These are phyloP conservation scores for Sesia apiformis DNA, from an alignment of 2,888 invertebrate genomes.

Conservation along the genomic window DNA sequence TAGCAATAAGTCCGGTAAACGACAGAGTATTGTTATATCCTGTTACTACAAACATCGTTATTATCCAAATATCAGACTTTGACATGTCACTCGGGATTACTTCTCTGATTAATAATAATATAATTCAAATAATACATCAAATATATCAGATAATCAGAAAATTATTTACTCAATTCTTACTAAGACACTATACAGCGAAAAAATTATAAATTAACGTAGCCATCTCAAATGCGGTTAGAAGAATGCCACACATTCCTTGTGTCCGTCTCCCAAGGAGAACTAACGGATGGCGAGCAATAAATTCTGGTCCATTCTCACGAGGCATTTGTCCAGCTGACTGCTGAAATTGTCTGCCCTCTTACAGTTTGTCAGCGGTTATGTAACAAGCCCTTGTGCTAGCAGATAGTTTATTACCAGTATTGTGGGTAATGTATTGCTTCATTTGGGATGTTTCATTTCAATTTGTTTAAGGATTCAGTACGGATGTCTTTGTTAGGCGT, in stretches of 20 bases:
- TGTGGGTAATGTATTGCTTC: not conserved
- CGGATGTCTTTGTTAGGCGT: too few species aligned
- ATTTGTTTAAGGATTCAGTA: too few species aligned
- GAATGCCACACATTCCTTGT: constrained; percentile 32
- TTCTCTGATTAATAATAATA: too few species aligned
- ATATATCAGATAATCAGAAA: too few species aligned
- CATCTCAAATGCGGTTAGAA: constrained; percentile 12
- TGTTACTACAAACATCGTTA: too few species aligned
- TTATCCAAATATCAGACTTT: too few species aligned
- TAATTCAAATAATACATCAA: too few species aligned
- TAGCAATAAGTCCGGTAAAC: too few species aligned
- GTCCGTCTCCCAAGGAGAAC: constrained; percentile 24
- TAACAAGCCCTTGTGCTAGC: constrained; percentile 2
- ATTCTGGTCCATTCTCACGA: constrained; percentile 45
- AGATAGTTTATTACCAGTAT: constrained; percentile 2
- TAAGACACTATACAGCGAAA: constrained; percentile 5
- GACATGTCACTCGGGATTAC: too few species aligned
- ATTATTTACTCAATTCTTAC: not conserved
- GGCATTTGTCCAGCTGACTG: constrained; percentile 51
- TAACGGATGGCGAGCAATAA: constrained; percentile 48
- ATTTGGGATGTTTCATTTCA: not conserved
- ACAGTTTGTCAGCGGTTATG: constrained; percentile 16
- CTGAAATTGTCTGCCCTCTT: constrained; percentile 25
- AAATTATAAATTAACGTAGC: constrained; percentile 13
- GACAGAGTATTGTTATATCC: too few species aligned